Base-by-base conservation (phyloP, 2,888 invertebrate species). In the Dromius quadrimaculatus region DNA sequence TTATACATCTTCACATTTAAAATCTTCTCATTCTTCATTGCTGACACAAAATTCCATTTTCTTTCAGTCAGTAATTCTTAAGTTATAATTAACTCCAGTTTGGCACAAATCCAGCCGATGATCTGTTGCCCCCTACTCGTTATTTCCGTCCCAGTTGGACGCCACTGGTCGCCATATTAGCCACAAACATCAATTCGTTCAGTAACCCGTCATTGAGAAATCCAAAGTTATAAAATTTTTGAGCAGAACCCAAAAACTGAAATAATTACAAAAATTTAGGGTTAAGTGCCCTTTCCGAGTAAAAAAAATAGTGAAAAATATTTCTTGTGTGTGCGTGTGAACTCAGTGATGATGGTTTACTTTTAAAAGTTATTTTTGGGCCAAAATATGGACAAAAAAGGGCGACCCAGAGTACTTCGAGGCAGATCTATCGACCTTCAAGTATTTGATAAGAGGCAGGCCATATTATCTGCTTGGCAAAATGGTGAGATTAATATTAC, bases 391-490 rank as follows among this genome's bases (percentile, higher is more conserved):
- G 66, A 72, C 62, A 75, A 72, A 73, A 75, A 61, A 63, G 75
- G 78, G 32, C 75, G 79, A 74, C 78, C 79, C 38, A 77, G 81
- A 71, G 78, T 81, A 72, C 80, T 84, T 76, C 82, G 81, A 70
- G 83, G 81, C 73, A 81, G 82, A 74, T 81, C 84, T 47, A 82
- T 84, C 71, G 83, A 81, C 76, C 77, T 84, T 73, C 82, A 81
- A 75, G 84, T 83, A 76, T 82, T 81, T 77, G 83, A 85, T 75
- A 84, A 81, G 76, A 84, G 84, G 74, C 83, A 83, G 70, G 80
- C 82, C 72, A 80, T 86, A 72, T 82, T 86, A 63, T 79, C 78
- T 74, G 83, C 83, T 74, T 86, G 86, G 86, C 83, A 84, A 76
- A 80, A 85, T 82, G 86, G 86, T 86, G 85, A 71, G 80, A 77